phyloP scores from a whole-genome alignment of 2,888 invertebrate genomes.

The Adelphocoris suturalis region DNA sequence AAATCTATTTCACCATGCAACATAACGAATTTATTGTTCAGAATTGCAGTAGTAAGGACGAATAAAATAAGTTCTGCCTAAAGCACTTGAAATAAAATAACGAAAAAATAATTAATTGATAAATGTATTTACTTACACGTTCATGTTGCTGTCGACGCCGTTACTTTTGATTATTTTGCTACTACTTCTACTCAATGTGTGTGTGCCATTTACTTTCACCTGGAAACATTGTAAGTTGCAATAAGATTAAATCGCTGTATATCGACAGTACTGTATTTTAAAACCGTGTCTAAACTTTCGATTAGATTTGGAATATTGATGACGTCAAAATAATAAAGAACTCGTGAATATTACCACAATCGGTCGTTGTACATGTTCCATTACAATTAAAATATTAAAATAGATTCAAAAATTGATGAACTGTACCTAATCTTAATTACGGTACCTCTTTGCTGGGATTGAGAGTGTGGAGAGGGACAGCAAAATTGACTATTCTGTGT shows the following conservation, averaged over 20 bases:
- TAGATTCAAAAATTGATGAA: neutral
- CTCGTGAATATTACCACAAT: too few species aligned
- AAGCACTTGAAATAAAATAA: neutral
- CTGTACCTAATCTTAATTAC: neutral
- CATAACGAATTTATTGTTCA: neutral
- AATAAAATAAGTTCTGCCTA: neutral
- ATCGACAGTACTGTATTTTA: too few species aligned
- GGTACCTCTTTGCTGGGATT: constrained; percentile 65
- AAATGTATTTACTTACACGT: constrained; percentile 79
- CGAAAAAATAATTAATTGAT: neutral
- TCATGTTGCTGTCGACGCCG: constrained; percentile 85
- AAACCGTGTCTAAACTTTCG: too few species aligned
- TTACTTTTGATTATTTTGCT: constrained; percentile 75
- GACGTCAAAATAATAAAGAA: too few species aligned
- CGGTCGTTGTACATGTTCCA: too few species aligned
- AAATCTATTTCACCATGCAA: neutral
- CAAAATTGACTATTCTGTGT: constrained; percentile 82
- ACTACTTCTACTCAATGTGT: constrained; percentile 75
- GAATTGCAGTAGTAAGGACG: neutral
- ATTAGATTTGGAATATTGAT: too few species aligned
- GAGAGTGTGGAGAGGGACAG: constrained; percentile 81
- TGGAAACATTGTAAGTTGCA: constrained; percentile 48
- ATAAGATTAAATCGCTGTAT: neutral
- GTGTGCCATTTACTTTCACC: constrained; percentile 76
- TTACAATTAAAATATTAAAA: too few species aligned